Evolutionary conservation across 2,888 invertebrate species (phyloP).

Genomic region (Serrognathus titanus): DNA sequence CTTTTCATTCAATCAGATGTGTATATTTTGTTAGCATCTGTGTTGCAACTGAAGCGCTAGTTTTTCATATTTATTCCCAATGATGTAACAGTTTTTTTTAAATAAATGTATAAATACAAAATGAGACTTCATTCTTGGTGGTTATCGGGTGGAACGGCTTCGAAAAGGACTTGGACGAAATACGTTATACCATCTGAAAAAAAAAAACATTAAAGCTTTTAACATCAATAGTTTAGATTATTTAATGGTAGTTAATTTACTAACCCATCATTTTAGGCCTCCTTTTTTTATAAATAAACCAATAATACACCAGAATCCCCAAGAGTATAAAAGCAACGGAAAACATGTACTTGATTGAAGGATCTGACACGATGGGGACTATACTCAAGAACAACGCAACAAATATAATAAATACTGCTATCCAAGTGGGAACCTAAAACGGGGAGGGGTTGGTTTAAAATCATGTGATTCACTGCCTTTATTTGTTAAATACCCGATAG

Average conservation of each 20-base stretch:
- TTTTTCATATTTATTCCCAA: background rate
- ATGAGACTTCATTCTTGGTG: conserved; percentile 8
- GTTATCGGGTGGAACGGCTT: conserved; percentile 61
- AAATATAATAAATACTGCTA: conserved; percentile 69
- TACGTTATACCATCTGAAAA: conserved; percentile 63
- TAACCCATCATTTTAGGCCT: conserved; percentile 64
- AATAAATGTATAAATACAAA: background rate
- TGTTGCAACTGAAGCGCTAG: background rate
- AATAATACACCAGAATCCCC: conserved; percentile 69
- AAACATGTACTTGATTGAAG: conserved; percentile 72
- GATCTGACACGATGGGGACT: conserved; percentile 71
- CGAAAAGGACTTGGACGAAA: conserved; percentile 63
- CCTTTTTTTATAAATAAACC: conserved; percentile 69
- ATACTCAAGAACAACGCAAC: conserved; percentile 71
- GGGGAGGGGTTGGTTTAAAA: conserved; percentile 2
- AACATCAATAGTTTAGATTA: too few relatives aligned
- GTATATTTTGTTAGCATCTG: background rate
- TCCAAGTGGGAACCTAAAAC: conserved; percentile 62
- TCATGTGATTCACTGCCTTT: background rate
- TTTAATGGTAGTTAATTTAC: conserved; percentile 28
- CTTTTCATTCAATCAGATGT: background rate
- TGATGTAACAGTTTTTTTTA: background rate
- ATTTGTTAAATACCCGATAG: conserved; percentile 55
- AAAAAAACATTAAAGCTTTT: conserved; percentile 24
- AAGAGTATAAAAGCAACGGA: conserved; percentile 68